A percentile compares a stretch with the other conserved stretches of the same genome.
These are phyloP conservation scores for Austrolebias charrua DNA, from an alignment of 2,797 vertebrate species.

Conservation along the genomic window DNA sequence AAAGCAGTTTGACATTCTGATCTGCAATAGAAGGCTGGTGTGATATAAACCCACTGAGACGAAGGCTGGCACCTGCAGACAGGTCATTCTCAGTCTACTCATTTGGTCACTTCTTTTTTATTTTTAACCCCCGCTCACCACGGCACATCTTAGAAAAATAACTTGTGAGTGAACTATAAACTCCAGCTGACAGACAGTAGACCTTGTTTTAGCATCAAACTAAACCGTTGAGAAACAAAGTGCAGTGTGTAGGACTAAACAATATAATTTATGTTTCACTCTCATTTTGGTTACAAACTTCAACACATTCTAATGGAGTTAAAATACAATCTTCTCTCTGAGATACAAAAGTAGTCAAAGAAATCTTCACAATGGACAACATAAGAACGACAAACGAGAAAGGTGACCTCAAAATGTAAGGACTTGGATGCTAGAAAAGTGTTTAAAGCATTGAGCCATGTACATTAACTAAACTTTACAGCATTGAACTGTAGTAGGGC, in stretches of 20 bases:
- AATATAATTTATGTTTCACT: constrained; percentile 57
- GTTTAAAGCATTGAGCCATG: constrained; percentile 14
- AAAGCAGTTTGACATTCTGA: constrained; percentile 78
- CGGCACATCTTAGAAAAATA: constrained; percentile 74
- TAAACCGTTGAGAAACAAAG: constrained; percentile 64
- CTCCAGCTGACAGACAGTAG: constrained; percentile 59
- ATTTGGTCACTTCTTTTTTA: constrained; percentile 79
- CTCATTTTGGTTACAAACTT: constrained; percentile 76
- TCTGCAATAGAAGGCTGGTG: constrained; percentile 80
- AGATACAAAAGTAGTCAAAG: constrained; percentile 82
- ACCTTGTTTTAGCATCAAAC: constrained; percentile 61
- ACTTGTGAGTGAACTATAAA: constrained; percentile 69
- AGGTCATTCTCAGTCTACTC: constrained; percentile 69
- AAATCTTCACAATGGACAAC: constrained; percentile 60
- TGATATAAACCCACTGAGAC: constrained; percentile 69
- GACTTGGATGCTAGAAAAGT: constrained; percentile 25
- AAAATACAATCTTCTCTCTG: constrained; percentile 74
- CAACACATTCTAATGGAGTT: constrained; percentile 72
- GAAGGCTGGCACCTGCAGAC: constrained; percentile 62
- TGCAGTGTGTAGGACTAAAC: constrained; percentile 71
- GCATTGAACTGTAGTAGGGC: constrained; percentile 26
- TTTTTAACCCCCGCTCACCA: constrained; percentile 26
- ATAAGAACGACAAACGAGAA: constrained; percentile 29
- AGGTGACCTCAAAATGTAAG: constrained; percentile 18
- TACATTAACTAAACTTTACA: constrained; percentile 46